Percentiles rank a stretch among this genome's conserved stretches.
These are phyloP conservation scores for Maconellicoccus hirsutus DNA, from an alignment of 1,140 invertebrate species.

Conservation along the genomic window DNA sequence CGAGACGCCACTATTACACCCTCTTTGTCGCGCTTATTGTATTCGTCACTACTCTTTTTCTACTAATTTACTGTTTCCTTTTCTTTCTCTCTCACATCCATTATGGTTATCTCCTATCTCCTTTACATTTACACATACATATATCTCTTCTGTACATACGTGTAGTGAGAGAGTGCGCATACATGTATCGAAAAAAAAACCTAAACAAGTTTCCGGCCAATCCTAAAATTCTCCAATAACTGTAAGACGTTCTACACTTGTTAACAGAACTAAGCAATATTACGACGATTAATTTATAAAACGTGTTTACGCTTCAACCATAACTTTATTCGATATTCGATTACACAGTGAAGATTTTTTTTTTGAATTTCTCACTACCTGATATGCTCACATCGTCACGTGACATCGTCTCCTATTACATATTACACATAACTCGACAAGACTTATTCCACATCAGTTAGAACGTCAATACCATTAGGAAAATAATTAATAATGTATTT, in stretches of 20 bases:
- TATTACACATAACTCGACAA: too few relatives aligned
- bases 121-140: not conserved
- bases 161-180: too few relatives aligned
- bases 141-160: not conserved
- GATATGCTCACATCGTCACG: too few relatives aligned
- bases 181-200: not conserved
- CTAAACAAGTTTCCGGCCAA: conserved; percentile 7
- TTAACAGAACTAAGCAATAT: not conserved
- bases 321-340: too few relatives aligned
- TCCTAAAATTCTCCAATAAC: not conserved
- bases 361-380: too few relatives aligned
- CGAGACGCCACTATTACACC: not conserved
- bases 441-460: too few relatives aligned
- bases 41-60: not conserved
- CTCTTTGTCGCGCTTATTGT: not conserved
- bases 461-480: too few relatives aligned
- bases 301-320: too few relatives aligned
- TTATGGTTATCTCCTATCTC: not conserved
- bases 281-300: not conserved
- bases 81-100: not conserved
- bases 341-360: too few relatives aligned
- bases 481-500: too few relatives aligned
- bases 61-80: conserved; percentile 3
- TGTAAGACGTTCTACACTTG: not conserved
- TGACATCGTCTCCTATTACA: too few relatives aligned